Base-by-base conservation (phyloP, 2,797 vertebrate species). In the Synanceia verrucosa region DNA sequence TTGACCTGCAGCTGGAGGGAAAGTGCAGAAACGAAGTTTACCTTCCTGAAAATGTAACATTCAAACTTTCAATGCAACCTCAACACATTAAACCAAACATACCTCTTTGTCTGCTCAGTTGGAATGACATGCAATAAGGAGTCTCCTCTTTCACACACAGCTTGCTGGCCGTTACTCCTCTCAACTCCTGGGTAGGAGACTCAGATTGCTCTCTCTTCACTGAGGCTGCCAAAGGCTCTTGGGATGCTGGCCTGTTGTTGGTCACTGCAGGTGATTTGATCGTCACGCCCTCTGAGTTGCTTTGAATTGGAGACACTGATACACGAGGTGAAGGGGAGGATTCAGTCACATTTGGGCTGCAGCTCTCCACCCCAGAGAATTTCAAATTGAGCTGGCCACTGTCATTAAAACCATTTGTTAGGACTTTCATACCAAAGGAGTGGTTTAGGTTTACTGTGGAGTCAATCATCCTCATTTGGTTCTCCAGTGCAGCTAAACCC, bases 401-500 rank as follows among this genome's bases (percentile, higher is more conserved):
- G 76, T 96, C 95, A 63, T 94, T 92, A 23, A 95, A 94, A 37
- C 95, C 94, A 14, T 96, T 96, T 67, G 93, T 94, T 70, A 94
- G 79, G 14, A 92, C 81, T 86, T 95, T 95, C 39, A 95, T 37
- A 78, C 91, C 84, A 26, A 94, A 89, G 73, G 94, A 91, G 80
- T 92, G 94, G 65, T 92, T 95, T 33, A 95, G 91, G 89, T 86
- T 94, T 78, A 95, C 88, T 67, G 94, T 93, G 3, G 94, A 95
- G 90, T 98, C 97, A 33, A 95, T 95, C 92, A 94, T 95, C 89
- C 94, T 95, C 94, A 96, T 97, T 87, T 97, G 97, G 88, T 96
- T 96, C 90, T 99, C 97, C 73, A 96, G 92, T 36, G 95, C 94
- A 26, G 95, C 94, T 34, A 95, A 93, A 86, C 95, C 95, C 52